Conservation (phyloP, 2,113 vertebrate species). For the Macrotis lagotis region DNA sequence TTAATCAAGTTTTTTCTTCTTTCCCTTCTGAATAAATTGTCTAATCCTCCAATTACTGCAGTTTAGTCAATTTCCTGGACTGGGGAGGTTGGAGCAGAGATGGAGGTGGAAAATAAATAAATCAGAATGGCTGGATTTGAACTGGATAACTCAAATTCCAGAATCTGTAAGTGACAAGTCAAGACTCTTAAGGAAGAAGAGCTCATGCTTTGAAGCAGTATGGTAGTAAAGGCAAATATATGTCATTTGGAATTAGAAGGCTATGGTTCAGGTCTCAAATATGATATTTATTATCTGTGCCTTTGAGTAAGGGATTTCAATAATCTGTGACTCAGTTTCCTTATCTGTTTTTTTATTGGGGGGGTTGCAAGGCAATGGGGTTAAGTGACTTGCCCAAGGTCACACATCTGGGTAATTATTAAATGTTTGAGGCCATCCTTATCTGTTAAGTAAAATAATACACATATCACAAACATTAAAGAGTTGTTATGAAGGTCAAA, state of each 20-base stretch:
- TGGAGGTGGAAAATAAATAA: not conserved
- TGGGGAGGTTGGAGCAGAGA: not conserved
- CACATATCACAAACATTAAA: not conserved
- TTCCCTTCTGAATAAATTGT: not conserved
- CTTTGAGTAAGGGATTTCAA: not conserved
- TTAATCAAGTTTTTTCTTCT: slow-evolving; percentile 32
- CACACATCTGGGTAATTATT: too few species aligned
- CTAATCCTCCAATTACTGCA: slow-evolving; percentile 51
- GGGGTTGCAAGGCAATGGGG: too few species aligned
- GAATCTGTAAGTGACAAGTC: not conserved
- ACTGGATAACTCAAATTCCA: not conserved
- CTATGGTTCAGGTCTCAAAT: not conserved
- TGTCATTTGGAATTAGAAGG: not conserved
- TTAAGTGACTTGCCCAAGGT: too few species aligned
- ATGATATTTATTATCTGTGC: not conserved
- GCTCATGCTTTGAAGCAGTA: not conserved
- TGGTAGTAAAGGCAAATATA: not conserved
- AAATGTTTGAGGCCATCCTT: too few species aligned
- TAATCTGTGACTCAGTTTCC: not conserved
- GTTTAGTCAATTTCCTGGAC: not conserved
- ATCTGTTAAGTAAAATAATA: not conserved
- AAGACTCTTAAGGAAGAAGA: not conserved
- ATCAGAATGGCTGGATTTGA: not conserved
- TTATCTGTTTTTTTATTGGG: too few species aligned
- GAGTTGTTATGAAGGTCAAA: not conserved